Conservation (phyloP, 2,797 vertebrate genomes). For the Varecia variegata region DNA sequence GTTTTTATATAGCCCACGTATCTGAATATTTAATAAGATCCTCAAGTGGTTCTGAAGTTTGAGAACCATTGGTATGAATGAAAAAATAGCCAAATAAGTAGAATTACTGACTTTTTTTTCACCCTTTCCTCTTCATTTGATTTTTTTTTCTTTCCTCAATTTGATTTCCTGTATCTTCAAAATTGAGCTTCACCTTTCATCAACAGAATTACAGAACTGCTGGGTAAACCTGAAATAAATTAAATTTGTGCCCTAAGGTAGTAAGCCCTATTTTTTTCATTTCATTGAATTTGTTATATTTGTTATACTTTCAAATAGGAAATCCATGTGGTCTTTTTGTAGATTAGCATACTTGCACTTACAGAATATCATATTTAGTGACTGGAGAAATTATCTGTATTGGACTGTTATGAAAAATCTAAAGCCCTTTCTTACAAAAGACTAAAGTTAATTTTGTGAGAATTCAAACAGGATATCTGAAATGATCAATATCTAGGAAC, state of each 20-base stretch:
- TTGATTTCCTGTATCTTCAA: conserved; percentile 19
- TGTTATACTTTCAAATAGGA: conserved; percentile 32
- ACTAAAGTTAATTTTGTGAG: background rate
- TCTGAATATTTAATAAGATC: background rate
- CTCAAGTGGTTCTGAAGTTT: background rate
- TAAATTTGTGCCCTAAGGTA: background rate
- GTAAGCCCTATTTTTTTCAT: conserved; percentile 30
- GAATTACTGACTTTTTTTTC: background rate
- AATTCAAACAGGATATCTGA: background rate
- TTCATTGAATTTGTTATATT: conserved; percentile 12
- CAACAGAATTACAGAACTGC: background rate
- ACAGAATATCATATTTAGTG: background rate
- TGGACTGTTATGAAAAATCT: background rate
- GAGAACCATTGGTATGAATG: background rate
- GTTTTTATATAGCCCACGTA: background rate
- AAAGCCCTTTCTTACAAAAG: background rate
- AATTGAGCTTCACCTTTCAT: background rate
- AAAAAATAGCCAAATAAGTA: background rate
- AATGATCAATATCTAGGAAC: background rate
- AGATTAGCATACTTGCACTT: background rate
- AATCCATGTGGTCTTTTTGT: background rate
- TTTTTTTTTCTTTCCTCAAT: background rate
- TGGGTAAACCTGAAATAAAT: conserved; percentile 18
- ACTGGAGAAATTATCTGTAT: background rate
- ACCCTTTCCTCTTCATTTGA: background rate